Conservation (phyloP, 1,140 invertebrate genomes). For the Vanessa atalanta region DNA sequence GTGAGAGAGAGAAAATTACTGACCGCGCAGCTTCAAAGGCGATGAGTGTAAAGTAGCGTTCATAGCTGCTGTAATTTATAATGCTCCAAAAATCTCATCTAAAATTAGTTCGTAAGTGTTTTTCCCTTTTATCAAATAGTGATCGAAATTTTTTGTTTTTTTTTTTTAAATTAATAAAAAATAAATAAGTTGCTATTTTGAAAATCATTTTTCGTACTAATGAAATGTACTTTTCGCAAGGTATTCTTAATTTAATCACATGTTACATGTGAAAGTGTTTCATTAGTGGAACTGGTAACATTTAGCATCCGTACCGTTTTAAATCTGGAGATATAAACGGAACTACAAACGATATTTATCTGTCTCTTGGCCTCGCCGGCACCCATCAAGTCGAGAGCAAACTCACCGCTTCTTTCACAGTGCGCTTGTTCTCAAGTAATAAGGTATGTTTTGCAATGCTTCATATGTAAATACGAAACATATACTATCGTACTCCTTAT, state of each 20-base stretch:
- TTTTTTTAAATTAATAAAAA: no score
- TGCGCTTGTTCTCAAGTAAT: conserved; percentile 17
- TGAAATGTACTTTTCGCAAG: no score
- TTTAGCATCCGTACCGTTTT: conserved; percentile 18
- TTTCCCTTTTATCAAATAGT: neutral
- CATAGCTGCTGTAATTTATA: conserved; percentile 12
- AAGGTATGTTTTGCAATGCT: conserved; percentile 27
- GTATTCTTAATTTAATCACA: no score
- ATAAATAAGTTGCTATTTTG: no score
- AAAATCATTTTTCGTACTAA: no score
- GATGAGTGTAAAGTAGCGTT: conserved; percentile 44
- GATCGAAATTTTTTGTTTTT: no score
- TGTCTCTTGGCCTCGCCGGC: conserved; percentile 61
- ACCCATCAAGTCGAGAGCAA: conserved; percentile 49
- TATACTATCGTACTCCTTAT: conserved; percentile 26
- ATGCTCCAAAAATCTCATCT: neutral
- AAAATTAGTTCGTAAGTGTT: neutral
- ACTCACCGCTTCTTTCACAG: conserved; percentile 32
- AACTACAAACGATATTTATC: conserved; percentile 60
- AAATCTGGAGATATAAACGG: conserved; percentile 40
- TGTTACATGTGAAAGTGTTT: no score
- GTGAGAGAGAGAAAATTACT: conserved; percentile 50
- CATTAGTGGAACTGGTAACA: neutral
- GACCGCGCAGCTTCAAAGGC: conserved; percentile 55
- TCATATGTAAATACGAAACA: neutral